phyloP scores from a whole-genome alignment of 1,140 invertebrate genomes.

The Monochamus saltuarius region DNA sequence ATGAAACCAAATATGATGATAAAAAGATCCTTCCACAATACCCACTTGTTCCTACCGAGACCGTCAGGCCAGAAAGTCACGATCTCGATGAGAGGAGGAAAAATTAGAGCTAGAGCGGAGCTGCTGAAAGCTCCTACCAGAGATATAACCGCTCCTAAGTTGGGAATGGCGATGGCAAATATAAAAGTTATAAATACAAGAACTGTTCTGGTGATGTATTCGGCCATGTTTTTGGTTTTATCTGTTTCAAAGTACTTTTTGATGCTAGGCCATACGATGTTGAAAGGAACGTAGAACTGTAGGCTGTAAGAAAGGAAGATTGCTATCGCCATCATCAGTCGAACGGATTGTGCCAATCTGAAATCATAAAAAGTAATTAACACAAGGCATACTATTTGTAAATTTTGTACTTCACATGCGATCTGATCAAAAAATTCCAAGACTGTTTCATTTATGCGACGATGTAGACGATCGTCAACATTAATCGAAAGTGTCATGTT shows the following conservation, averaged over 20 bases:
- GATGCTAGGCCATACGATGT: constrained; percentile 80
- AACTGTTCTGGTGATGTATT: constrained; percentile 67
- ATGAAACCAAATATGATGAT: constrained; percentile 74
- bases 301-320: constrained; percentile 87
- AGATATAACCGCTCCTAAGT: constrained; percentile 86
- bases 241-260: constrained; percentile 62
- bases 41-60: constrained; percentile 62
- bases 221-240: constrained; percentile 61
- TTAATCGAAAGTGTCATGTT: too few species aligned
- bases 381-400: too few species aligned
- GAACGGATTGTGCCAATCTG: constrained; percentile 78
- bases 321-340: constrained; percentile 79
- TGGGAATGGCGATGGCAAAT: constrained; percentile 81
- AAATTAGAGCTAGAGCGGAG: constrained; percentile 84
- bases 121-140: constrained; percentile 89
- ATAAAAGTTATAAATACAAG: constrained; percentile 78
- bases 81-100: constrained; percentile 89
- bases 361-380: constrained; percentile 43
- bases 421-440: too few species aligned
- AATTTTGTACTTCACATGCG: too few species aligned
- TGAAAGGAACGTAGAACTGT: constrained; percentile 91
- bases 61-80: constrained; percentile 72
- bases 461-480: too few species aligned
- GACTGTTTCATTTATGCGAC: too few species aligned
- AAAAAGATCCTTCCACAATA: constrained; percentile 68